Evolutionary conservation across 2,113 vertebrate genomes (phyloP).

Genomic region (Ranitomeya variabilis): DNA sequence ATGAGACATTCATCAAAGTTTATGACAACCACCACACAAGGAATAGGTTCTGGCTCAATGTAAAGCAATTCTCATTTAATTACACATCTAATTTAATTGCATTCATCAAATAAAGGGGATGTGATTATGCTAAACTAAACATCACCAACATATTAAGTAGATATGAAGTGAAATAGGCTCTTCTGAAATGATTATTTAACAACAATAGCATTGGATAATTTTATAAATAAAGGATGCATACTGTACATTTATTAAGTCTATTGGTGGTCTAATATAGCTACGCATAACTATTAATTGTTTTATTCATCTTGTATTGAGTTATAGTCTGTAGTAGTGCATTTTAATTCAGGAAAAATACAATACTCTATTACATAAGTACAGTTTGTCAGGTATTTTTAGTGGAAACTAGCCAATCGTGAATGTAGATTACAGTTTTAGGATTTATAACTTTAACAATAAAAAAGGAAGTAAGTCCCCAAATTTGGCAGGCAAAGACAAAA

Average conservation of each 20-base stretch:
- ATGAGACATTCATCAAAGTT: constrained; percentile 51
- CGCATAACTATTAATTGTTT: not conserved
- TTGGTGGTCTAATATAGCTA: not conserved
- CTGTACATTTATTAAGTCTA: not conserved
- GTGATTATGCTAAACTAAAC: constrained; percentile 44
- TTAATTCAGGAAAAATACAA: too few relatives aligned
- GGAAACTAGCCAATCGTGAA: too few relatives aligned
- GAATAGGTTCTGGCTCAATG: constrained; percentile 44
- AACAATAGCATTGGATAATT: constrained; percentile 9
- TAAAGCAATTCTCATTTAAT: constrained; percentile 58
- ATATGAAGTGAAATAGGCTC: constrained; percentile 3
- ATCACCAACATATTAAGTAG: constrained; percentile 46
- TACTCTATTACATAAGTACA: too few relatives aligned
- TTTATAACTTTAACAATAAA: too few relatives aligned
- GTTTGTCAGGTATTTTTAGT: too few relatives aligned
- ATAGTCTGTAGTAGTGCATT: too few relatives aligned
- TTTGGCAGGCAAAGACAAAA: too few relatives aligned
- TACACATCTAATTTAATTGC: constrained; percentile 57
- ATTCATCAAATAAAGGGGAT: constrained; percentile 48
- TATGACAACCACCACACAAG: constrained; percentile 41
- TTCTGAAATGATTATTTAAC: constrained; percentile 10
- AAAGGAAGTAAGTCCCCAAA: too few relatives aligned
- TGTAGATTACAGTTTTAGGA: too few relatives aligned
- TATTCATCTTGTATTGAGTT: not conserved
- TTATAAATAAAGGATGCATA: constrained; percentile 7